phyloP scores from a whole-genome alignment of 2,797 vertebrate genomes.

The Pseudocheirus occidentalis region DNA sequence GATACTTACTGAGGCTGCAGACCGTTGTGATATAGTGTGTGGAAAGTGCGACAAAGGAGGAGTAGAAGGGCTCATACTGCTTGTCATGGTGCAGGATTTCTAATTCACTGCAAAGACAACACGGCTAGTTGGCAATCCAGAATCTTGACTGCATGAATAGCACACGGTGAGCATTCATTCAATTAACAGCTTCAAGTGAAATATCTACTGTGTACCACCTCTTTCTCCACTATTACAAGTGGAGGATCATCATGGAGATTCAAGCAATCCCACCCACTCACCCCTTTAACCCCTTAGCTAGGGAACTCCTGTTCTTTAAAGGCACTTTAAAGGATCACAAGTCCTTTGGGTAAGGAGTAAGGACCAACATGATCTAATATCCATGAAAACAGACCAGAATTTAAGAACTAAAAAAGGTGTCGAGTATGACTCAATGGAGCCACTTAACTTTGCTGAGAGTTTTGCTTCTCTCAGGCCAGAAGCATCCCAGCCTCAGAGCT shows the following conservation, averaged over 20 bases:
- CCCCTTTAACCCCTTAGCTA: not conserved
- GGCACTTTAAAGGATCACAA: not conserved
- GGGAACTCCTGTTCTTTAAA: not conserved
- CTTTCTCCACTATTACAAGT: not conserved
- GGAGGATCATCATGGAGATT: not conserved
- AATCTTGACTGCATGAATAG: constrained; percentile 3
- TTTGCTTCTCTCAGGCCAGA: constrained; percentile 35
- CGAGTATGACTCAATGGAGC: constrained; percentile 53
- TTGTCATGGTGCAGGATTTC: constrained; percentile 99
- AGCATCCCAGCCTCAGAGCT: constrained; percentile 24
- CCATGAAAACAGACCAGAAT: constrained; percentile 20
- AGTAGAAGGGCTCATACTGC: constrained; percentile 99
- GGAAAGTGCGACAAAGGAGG: constrained; percentile 98
- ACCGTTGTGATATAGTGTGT: constrained; percentile 99
- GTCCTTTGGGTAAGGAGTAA: not conserved
- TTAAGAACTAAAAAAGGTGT: constrained; percentile 21
- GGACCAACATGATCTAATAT: not conserved
- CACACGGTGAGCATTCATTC: constrained; percentile 1
- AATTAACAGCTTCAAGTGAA: not conserved
- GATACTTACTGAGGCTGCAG: constrained; percentile 95
- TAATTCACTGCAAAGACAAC: constrained; percentile 89
- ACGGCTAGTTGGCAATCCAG: not conserved
- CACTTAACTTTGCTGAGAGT: constrained; percentile 43
- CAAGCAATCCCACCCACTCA: not conserved
- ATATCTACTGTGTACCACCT: constrained; percentile 14